A percentile compares a stretch with the other conserved stretches of the same genome.
Evolutionary conservation across 2,888 invertebrate species (phyloP).

Genomic region (Phragmatobia fuliginosa): DNA sequence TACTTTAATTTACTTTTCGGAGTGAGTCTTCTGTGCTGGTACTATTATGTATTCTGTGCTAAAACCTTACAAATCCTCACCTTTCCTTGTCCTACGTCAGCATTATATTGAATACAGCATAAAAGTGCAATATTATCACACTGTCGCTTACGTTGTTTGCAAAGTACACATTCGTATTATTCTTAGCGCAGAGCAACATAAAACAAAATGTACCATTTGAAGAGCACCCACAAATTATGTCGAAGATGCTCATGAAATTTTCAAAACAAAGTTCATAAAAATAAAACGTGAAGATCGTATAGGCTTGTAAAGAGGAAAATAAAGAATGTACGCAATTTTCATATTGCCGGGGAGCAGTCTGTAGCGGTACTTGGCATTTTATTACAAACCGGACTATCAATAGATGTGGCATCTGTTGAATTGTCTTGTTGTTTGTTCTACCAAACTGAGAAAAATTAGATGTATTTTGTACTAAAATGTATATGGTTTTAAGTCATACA

Average conservation of each 20-base stretch:
- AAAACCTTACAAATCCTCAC: too few relatives aligned
- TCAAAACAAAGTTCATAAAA: conserved; percentile 25
- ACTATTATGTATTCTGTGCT: too few relatives aligned
- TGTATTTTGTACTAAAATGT: background rate
- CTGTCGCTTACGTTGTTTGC: background rate
- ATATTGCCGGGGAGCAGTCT: conserved; percentile 18
- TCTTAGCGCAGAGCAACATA: background rate
- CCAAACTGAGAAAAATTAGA: background rate
- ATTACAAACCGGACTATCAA: conserved; percentile 19
- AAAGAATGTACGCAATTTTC: conserved; percentile 26
- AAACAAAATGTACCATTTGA: conserved; percentile 10
- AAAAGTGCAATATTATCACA: background rate
- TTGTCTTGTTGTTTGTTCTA: background rate
- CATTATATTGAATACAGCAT: background rate
- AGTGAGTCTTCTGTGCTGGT: too few relatives aligned
- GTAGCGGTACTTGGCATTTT: conserved; percentile 15
- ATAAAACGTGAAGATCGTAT: conserved; percentile 24
- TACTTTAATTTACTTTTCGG: too few relatives aligned
- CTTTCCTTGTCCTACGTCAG: too few relatives aligned
- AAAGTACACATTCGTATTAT: background rate
- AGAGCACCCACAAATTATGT: conserved; percentile 14
- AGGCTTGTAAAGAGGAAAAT: conserved; percentile 23
- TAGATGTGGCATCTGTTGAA: conserved; percentile 4
- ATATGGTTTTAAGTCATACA: background rate
- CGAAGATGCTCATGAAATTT: conserved; percentile 21